Evolutionary conservation across 2,113 vertebrate species (phyloP).

Genomic region (Hippoglossus stenolepis): DNA sequence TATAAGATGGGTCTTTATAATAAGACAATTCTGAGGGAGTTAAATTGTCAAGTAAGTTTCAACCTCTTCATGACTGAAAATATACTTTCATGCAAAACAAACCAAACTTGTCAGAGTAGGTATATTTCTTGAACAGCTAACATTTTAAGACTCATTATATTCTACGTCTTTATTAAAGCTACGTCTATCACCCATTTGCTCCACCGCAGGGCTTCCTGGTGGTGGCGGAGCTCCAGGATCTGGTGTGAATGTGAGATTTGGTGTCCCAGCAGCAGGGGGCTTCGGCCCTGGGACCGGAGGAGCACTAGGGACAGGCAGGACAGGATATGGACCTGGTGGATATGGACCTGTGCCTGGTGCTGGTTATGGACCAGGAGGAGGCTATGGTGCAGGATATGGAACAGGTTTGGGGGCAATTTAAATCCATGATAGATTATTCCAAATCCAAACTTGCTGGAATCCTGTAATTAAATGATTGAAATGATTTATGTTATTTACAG

Average conservation of each 20-base stretch:
- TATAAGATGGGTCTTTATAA: not conserved
- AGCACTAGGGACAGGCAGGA: slow-evolving; percentile 46
- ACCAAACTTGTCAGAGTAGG: too few species aligned
- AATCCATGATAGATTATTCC: not conserved
- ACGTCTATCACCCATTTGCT: not conserved
- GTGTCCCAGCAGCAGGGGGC: slow-evolving; percentile 44
- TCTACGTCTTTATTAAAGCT: not conserved
- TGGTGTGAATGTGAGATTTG: slow-evolving; percentile 36
- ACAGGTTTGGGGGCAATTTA: slow-evolving; percentile 37
- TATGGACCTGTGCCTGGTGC: slow-evolving; percentile 1
- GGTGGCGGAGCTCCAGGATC: slow-evolving; percentile 51
- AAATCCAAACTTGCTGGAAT: not conserved
- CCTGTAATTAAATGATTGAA: not conserved
- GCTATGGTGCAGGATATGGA: slow-evolving; percentile 71
- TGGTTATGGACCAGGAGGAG: slow-evolving; percentile 61
- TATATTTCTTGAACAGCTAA: not conserved
- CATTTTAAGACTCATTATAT: too few species aligned
- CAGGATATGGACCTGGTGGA: slow-evolving; percentile 69
- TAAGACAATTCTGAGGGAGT: not conserved
- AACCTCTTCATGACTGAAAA: not conserved
- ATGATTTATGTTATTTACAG: slow-evolving; percentile 39
- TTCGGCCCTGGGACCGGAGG: slow-evolving; percentile 57
- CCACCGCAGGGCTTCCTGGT: slow-evolving; percentile 46
- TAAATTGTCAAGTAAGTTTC: not conserved
- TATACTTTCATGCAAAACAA: not conserved